Base-by-base conservation (phyloP, 1,140 invertebrate genomes). In the Saccostrea echinata region DNA sequence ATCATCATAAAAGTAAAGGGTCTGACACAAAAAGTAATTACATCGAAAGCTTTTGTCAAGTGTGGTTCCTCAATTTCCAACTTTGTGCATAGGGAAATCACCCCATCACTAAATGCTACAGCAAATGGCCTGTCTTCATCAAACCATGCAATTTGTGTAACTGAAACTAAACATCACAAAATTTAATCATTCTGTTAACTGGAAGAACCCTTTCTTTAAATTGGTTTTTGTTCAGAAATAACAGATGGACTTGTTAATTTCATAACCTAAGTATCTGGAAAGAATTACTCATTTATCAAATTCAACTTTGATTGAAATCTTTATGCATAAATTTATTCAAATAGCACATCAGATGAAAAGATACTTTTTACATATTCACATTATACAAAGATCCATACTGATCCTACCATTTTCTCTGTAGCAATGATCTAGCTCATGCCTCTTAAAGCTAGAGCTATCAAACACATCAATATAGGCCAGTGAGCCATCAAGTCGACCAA, bases 61-160 rank as follows among this genome's bases (percentile, higher is more conserved):
- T 95, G 89, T 30, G 95, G 94, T 6, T 93, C 92, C 61, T 93
- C 92, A 88, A 95, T 94, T 18, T 93, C 91, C 84, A 95, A 92
- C 61, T 93, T 93, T 43, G 91, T 92, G 85, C 95, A 96, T 57
- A 96, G 91, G 87, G 95, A 95, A 9, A 96, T 91, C 12, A 95
- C 93, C n/a, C 96, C 96, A 94, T 96, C 96, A 88, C 94, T 93
- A 92, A 95, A 96, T 13, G 94, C 96, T 11, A 96, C 94, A 33
- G 95, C 96, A 95, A 96, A 96, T 64, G 95, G 93, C 84, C 95
- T 94, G 21, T 96, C 95, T 91, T 96, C 95, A 88, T 96, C 94
- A 88, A 94, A 94, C 96, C 96, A 96, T 51, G 95, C 95, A 43
- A 96, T 94, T 84, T 95, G 93, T 57, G 95, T 95, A 64, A 96